Evolutionary conservation across 2,888 invertebrate species (phyloP).

Genomic region (Plebejus anna): DNA sequence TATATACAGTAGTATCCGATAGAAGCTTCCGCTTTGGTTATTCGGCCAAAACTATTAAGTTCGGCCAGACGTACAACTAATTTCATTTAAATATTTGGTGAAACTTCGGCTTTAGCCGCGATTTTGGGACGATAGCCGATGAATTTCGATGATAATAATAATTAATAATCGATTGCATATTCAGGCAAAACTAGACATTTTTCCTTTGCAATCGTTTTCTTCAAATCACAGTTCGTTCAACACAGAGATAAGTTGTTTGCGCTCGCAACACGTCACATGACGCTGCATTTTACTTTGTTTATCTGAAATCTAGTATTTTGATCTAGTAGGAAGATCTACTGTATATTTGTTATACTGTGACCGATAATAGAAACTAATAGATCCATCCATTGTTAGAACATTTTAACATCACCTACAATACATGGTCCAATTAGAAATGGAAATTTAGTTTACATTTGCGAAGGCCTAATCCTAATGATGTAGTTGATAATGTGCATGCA

Average conservation of each 20-base stretch:
- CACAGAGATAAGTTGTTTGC: background rate
- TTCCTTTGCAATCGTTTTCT: background rate
- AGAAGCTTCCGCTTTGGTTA: background rate
- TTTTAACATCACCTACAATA: constrained; percentile 6
- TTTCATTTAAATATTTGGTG: no score
- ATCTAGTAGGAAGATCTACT: background rate
- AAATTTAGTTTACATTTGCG: background rate
- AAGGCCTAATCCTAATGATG: background rate
- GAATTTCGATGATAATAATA: no score
- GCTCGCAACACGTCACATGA: background rate
- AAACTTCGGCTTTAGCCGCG: no score
- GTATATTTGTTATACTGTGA: background rate
- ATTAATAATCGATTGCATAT: no score
- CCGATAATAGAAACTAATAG: background rate
- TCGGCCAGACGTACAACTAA: no score
- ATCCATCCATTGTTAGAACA: background rate
- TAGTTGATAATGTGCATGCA: background rate
- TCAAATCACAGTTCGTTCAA: background rate
- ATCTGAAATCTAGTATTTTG: background rate
- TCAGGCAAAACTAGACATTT: no score
- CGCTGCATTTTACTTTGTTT: no score
- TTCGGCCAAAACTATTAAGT: background rate
- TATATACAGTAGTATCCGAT: background rate
- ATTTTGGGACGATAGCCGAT: no score
- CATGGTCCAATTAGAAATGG: constrained; percentile 10